phyloP scores from a whole-genome alignment of 2,888 invertebrate species.

The Mythimna loreyi region DNA sequence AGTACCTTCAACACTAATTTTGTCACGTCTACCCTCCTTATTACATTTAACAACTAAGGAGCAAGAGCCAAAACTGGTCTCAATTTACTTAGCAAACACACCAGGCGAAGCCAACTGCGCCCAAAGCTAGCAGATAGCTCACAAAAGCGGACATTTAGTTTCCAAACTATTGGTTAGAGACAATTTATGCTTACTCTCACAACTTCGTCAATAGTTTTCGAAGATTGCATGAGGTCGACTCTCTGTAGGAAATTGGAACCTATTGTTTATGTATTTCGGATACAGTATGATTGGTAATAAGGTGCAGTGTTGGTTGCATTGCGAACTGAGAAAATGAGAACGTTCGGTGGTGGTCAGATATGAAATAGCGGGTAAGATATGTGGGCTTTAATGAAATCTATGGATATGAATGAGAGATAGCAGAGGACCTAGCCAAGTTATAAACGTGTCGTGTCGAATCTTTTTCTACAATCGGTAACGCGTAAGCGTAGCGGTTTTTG shows the following conservation, averaged over 20 bases:
- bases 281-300: constrained; percentile 66
- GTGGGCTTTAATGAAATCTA: background rate
- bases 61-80: constrained; percentile 67
- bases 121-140: constrained; percentile 72
- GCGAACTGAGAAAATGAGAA: constrained; percentile 53
- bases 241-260: constrained; percentile 75
- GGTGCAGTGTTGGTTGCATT: constrained; percentile 63
- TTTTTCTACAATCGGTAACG: no score
- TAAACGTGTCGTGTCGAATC: no score
- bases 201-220: constrained; percentile 76
- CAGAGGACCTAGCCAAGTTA: no score
- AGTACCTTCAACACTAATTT: constrained; percentile 5
- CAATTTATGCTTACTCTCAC: constrained; percentile 79
- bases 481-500: no score
- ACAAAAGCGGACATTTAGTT: constrained; percentile 78
- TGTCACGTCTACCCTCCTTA: constrained; percentile 41
- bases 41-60: constrained; percentile 65
- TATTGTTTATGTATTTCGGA: constrained; percentile 80
- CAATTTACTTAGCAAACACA: constrained; percentile 75
- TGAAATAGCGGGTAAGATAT: constrained; percentile 9
- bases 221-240: constrained; percentile 66
- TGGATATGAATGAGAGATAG: background rate
- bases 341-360: constrained; percentile 23
- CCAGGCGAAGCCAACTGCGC: constrained; percentile 74
- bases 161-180: constrained; percentile 75